Conservation (phyloP, 2,113 vertebrate genomes). For the Passer montanus region DNA sequence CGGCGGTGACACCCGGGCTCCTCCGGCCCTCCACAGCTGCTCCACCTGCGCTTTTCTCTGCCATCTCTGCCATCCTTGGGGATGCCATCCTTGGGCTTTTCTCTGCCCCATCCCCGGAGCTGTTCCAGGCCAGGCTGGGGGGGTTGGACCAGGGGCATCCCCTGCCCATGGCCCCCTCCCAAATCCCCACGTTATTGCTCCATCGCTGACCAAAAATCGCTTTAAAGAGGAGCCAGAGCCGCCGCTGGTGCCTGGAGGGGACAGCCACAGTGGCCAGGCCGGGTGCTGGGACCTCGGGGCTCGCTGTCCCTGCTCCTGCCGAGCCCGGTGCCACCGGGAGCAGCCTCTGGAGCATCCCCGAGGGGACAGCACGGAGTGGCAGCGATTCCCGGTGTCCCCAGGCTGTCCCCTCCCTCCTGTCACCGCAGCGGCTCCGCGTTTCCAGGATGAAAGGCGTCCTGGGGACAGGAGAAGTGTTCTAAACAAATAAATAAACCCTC, state of each 20-base stretch:
- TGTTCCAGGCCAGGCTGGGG: neutral
- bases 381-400: neutral
- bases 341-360: neutral
- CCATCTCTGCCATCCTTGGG: fast-evolving
- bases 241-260: neutral
- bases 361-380: neutral
- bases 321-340: neutral
- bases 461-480: neutral
- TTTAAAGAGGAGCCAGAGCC: neutral
- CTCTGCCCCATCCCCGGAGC: neutral
- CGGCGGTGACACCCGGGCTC: neutral
- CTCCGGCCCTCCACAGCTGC: neutral
- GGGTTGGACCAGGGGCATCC: neutral
- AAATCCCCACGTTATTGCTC: fast-evolving
- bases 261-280: neutral
- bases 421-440: neutral
- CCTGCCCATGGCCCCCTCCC: neutral
- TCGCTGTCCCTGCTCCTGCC: neutral
- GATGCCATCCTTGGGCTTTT: fast-evolving
- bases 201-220: neutral
- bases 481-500: conserved; percentile 49
- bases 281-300: neutral
- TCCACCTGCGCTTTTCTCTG: neutral
- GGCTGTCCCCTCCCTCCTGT: neutral
- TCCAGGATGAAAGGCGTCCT: conserved; percentile 4